Base-by-base conservation (phyloP, 2,888 invertebrate species). In the Graphium colonna region DNA sequence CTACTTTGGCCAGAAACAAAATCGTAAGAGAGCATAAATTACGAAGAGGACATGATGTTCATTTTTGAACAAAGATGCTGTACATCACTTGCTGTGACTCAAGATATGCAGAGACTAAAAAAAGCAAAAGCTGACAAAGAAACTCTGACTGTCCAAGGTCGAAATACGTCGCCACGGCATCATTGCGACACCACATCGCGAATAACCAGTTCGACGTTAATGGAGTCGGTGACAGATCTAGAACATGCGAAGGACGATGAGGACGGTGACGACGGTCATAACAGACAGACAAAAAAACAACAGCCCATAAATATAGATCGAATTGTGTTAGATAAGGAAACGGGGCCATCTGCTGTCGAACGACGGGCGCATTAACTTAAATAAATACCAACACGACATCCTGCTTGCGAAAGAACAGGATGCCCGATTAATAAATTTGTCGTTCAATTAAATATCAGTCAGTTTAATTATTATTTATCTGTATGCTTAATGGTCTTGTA, bases 201-300 rank as follows among this genome's bases (percentile, higher is more conserved):
- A 15, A 17, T 12, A 39, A 53, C 53, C 38, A 31, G 53, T 48
- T 39, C 13, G 26, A 47, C 17, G 3, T 18, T 43, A 53, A 53
- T 48, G 33, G 31, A 21, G 1, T 12, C 21, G 16, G 28, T 54
- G 53, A 54, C 49, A 54, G 49, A 54, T 49, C 21, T 54, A 49
- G 53, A 44, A 54, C 49, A 16, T 49, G 13, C 40, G 21, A 17
- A 54, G 53, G 53, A 49, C 49, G 42, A 4, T 1, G 15, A 12
- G n/a, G n/a, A 13, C 4, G 18, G 17, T 12, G 13, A 21, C 12
- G 10, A 8, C 46, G 41, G 41, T 40, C 48, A 31, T 1, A 39
- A 8, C 10, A 31, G 3, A 4, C 5, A 18, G 38, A 17, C 12
- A 52, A 38, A 13, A 52, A 7, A 43, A 17, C n/a, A 7, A 46